Evolutionary conservation across 2,113 vertebrate species (phyloP).

Genomic region (Pogonocichla stellata): DNA sequence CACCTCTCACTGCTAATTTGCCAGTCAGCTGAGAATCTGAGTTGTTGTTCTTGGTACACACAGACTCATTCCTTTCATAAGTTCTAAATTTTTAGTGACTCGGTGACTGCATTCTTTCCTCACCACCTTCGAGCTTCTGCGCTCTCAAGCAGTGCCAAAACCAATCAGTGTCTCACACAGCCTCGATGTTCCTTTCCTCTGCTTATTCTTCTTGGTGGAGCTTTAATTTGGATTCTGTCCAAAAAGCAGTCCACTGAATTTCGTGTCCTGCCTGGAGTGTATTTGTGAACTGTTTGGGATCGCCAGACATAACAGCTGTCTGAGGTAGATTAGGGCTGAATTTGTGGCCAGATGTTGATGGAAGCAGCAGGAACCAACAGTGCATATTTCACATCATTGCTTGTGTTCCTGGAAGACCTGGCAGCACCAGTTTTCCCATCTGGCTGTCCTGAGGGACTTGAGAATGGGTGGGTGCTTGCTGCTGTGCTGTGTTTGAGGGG

Average conservation of each 20-base stretch:
- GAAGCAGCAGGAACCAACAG: neutral
- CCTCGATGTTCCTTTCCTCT: neutral
- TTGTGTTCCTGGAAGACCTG: neutral
- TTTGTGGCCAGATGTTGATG: slow-evolving; percentile 10
- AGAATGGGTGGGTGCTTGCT: neutral
- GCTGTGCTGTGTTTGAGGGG: neutral
- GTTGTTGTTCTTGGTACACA: neutral
- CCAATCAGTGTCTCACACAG: neutral
- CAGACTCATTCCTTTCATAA: neutral
- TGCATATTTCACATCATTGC: neutral
- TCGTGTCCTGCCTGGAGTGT: neutral
- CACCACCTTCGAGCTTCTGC: neutral
- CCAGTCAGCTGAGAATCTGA: neutral
- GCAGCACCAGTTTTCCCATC: neutral
- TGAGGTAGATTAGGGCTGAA: slow-evolving; percentile 22
- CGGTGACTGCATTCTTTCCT: neutral
- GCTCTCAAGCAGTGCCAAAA: neutral
- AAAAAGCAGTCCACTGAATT: slow-evolving; percentile 19
- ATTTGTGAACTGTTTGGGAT: neutral
- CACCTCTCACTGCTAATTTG: slow-evolving; percentile 2
- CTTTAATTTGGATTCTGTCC: slow-evolving; percentile 23
- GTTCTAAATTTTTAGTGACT: slow-evolving; percentile 3
- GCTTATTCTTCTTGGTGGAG: slow-evolving; percentile 1
- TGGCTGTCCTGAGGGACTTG: neutral
- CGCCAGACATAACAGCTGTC: slow-evolving; percentile 50